Evolutionary conservation across 1,140 invertebrate genomes (phyloP), one percentile per base, ranked within the genome.

Genomic region (Atta texana): DNA sequence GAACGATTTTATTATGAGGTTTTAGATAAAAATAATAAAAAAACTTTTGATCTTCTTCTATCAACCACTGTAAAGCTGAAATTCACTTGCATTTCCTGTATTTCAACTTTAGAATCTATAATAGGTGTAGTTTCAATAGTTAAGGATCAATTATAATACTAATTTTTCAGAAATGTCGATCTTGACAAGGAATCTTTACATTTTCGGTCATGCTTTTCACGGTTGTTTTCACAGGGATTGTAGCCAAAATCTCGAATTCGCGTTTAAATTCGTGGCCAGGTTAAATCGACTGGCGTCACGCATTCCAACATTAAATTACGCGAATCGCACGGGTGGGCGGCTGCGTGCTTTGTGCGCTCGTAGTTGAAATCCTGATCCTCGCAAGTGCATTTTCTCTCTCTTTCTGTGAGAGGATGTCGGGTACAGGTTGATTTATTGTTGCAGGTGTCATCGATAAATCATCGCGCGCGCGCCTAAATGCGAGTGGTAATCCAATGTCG

Each of bases 401-500:
- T 10, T 34, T 64, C 21, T 2, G 55, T n/a, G 34, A 18, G 44
- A 39, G 18, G n/a, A 31, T 14, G 31, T 21, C 28, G 44, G 61
- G 34, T 57, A 7, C 28, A 16, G 14, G 64, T 28, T 84, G 59
- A 51, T 88, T 87, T 69, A 80, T 49, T 18, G 55, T 49, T 3
- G 39, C 49, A 86, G 51, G 61, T 55, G 76, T 86, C 34, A 55
- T 6, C 64, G 53, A 44, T 69, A 69, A 86, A 86, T 69, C 80
- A 84, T 75, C 39, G 55, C 5, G 80, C 57, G 44, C 64, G 66
- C 71, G 44, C 24, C 16, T 21, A 55, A 55, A 77, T 31, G 64
- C 53, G 16, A 57, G 16, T 51, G 5, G 82, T 68, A 69, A 84
- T 84, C 80, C 69, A 39, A 74, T 84, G 80, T 84, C 80, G 80